These are phyloP conservation scores for Oreochromis mossambicus DNA, from an alignment of 2,797 vertebrate genomes.

Conservation along the genomic window DNA sequence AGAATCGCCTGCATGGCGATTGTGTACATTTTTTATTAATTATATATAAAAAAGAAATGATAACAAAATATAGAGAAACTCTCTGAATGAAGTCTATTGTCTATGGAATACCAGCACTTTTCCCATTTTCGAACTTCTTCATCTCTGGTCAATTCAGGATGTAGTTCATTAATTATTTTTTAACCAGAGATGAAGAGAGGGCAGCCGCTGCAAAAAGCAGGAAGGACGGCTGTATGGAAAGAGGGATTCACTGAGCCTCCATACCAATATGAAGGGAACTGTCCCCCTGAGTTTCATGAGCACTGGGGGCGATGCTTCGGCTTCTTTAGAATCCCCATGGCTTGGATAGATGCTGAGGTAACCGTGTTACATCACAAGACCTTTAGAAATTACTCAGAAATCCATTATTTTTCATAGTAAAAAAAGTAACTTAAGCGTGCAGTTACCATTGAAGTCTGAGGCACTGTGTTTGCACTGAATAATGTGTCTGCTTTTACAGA, in stretches of 20 bases:
- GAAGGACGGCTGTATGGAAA: fast-evolving
- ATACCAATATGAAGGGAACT: fast-evolving
- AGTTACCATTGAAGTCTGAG: neutral
- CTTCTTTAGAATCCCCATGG: fast-evolving
- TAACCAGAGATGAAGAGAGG: neutral
- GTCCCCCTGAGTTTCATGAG: fast-evolving
- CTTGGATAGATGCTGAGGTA: fast-evolving
- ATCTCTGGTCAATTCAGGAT: neutral
- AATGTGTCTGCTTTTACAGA: neutral
- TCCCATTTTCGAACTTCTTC: fast-evolving
- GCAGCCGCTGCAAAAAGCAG: neutral
- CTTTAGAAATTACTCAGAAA: neutral
- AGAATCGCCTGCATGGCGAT: neutral
- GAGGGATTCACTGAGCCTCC: neutral
- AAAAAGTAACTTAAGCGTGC: neutral
- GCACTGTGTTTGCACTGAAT: neutral
- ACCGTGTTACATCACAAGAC: fast-evolving
- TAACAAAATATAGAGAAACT: neutral
- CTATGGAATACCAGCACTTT: neutral
- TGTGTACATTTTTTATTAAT: neutral
- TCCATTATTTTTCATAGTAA: fast-evolving
- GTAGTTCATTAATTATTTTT: neutral
- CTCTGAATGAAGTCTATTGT: neutral
- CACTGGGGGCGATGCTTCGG: fast-evolving
- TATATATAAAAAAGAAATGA: neutral